A percentile compares a stretch with the other conserved stretches of the same genome.
Conservation (phyloP, 2,888 invertebrate genomes). For the Bhutanitis thaidina region DNA sequence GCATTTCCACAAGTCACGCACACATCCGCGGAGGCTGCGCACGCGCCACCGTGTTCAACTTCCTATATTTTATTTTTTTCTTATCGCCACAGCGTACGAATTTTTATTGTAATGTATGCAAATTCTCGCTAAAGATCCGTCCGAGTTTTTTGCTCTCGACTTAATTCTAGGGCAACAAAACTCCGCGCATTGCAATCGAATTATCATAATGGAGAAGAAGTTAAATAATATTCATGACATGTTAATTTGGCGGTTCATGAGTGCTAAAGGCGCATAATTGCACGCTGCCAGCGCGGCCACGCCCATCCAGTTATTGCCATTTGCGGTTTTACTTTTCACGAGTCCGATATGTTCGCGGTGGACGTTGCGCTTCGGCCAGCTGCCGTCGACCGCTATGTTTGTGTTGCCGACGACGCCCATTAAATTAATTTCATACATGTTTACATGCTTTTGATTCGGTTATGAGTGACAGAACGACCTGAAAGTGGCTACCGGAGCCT, state of each 20-base stretch:
- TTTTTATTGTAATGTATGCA: constrained; percentile 32
- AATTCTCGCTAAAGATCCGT: constrained; percentile 15
- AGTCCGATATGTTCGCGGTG: constrained; percentile 4
- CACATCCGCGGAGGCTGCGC: constrained; percentile 5
- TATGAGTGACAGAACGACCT: no score
- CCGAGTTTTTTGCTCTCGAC: constrained; percentile 52
- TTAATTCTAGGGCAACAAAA: constrained; percentile 63
- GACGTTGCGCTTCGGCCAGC: background rate
- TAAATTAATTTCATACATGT: no score
- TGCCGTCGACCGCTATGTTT: constrained; percentile 3
- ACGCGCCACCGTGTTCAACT: constrained; percentile 13
- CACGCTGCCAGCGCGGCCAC: constrained; percentile 35
- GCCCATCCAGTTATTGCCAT: constrained; percentile 17
- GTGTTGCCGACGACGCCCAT: background rate
- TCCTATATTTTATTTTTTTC: constrained; percentile 10
- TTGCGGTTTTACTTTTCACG: constrained; percentile 19
- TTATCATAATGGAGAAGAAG: constrained; percentile 67
- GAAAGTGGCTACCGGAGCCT: no score
- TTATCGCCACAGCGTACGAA: constrained; percentile 3
- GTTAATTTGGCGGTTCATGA: constrained; percentile 54
- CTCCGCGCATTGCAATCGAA: constrained; percentile 54
- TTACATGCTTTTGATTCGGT: no score
- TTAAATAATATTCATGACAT: constrained; percentile 75
- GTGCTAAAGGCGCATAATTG: constrained; percentile 68
- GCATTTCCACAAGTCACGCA: constrained; percentile 9